A percentile compares a stretch with the other conserved stretches of the same genome.
Evolutionary conservation across 1,140 invertebrate genomes (phyloP).

Genomic region (Lysiphlebus fabarum): DNA sequence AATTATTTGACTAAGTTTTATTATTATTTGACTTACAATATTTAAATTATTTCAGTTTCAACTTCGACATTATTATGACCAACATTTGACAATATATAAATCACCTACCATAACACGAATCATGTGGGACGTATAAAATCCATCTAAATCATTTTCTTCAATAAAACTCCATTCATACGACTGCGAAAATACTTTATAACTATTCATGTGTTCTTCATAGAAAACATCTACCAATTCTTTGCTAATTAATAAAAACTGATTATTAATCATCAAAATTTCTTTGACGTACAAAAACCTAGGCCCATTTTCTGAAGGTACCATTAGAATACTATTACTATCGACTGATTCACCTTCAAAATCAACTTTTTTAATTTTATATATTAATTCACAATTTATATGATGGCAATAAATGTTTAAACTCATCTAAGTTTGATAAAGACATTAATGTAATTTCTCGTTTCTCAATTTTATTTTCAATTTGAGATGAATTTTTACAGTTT

Average conservation of each 20-base stretch:
- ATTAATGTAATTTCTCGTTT: background rate
- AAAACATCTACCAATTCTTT: constrained; percentile 1
- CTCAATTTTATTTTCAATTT: background rate
- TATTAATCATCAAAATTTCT: background rate
- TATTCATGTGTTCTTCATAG: constrained; percentile 6
- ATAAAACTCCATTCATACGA: too few species aligned
- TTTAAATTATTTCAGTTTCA: too few species aligned
- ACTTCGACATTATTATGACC: too few species aligned
- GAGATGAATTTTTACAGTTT: background rate
- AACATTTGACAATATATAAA: too few species aligned
- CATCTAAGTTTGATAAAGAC: background rate
- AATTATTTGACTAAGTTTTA: too few species aligned
- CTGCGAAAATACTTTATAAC: background rate
- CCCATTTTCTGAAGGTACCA: background rate
- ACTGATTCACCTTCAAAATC: background rate
- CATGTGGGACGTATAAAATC: too few species aligned
- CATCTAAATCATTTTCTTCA: too few species aligned
- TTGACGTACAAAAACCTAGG: background rate
- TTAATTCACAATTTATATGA: background rate
- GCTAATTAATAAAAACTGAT: constrained; percentile 1
- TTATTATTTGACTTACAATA: too few species aligned
- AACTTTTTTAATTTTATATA: constrained; percentile 4
- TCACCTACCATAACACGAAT: too few species aligned
- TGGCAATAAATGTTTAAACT: background rate
- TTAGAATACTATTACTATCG: background rate